Base-by-base conservation (phyloP, 2,113 vertebrate genomes). In the Nerophis lumbriciformis region DNA sequence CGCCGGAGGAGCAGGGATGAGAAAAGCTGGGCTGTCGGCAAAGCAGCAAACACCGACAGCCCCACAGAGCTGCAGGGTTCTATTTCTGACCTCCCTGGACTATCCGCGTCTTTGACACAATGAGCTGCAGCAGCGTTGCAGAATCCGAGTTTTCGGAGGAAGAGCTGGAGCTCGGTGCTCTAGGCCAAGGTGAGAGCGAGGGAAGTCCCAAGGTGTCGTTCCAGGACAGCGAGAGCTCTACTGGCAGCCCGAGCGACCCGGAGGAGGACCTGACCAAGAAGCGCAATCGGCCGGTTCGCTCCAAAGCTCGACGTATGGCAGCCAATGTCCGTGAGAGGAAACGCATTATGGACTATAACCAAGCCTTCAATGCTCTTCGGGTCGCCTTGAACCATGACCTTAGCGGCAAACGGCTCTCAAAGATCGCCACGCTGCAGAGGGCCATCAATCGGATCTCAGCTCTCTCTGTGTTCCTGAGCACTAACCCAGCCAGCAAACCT, bases 321-420 rank as follows among this genome's bases (percentile, higher is more conserved):
- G 97, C 97, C 76, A 99, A 99, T 0, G 91, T 99, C 70, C 85
- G 96, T 0, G 97, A 99, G 87, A 88, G 97, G 45, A 98, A 95
- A 76, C 93, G 96, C 69, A 97, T 99, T 80, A 87, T 98, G 89
- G 96, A 99, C 77, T 99, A 99, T 90, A 99, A 99, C 78, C 94
- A 96, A 78, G 96, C 96, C 1, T 99, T 99, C 79, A 96, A 99
- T 2, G 92, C 94, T 8, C 90, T 99, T 59, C 92, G 96, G 0
- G 71, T 93, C 12, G 87, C 92, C 13, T 90, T 98, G 58, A 93
- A 88, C 42, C 96, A 98, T 1, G 94, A 98, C 88, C 91, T 95
- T 6, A 90, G 88, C 0, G 94, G 96, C 68, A 99, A 98, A 81
- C 86, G 96, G 16, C 91, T 99, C 14, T 99, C 97, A 15, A 99